Evolutionary conservation across 2,797 vertebrate genomes (phyloP).

Genomic region (Phataginus tricuspis): DNA sequence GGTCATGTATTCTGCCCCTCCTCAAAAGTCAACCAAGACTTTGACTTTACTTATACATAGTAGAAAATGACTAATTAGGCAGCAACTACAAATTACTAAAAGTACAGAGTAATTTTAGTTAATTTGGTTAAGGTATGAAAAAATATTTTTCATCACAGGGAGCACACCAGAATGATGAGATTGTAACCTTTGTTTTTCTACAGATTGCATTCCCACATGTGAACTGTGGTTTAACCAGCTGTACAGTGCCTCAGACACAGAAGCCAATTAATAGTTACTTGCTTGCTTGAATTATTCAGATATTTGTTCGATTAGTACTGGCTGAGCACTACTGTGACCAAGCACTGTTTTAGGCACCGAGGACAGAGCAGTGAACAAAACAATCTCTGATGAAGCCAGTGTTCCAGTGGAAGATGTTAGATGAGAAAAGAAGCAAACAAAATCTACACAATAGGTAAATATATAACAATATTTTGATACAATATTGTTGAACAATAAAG

Average conservation of each 20-base stretch:
- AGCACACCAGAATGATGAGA: not conserved
- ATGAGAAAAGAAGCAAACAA: not conserved
- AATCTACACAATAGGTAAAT: not conserved
- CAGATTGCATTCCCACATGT: not conserved
- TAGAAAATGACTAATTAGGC: not conserved
- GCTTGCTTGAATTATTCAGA: not conserved
- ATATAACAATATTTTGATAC: no score
- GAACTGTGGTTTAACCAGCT: not conserved
- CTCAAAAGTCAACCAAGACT: not conserved
- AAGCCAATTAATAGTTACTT: slow-evolving; percentile 17
- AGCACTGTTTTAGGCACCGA: not conserved
- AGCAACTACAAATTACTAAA: not conserved
- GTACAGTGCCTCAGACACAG: not conserved
- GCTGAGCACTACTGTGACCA: not conserved
- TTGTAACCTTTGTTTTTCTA: not conserved
- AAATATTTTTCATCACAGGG: not conserved
- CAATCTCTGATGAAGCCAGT: not conserved
- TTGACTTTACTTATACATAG: not conserved
- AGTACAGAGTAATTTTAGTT: not conserved
- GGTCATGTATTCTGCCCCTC: not conserved
- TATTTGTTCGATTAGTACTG: not conserved
- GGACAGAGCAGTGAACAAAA: not conserved
- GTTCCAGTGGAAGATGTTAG: not conserved
- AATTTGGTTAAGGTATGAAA: not conserved
- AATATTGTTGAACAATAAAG: not conserved